Percentiles rank a stretch among this genome's conserved stretches.
phyloP scores from a whole-genome alignment of 2,888 invertebrate genomes.

The Cheilosia impressa region DNA sequence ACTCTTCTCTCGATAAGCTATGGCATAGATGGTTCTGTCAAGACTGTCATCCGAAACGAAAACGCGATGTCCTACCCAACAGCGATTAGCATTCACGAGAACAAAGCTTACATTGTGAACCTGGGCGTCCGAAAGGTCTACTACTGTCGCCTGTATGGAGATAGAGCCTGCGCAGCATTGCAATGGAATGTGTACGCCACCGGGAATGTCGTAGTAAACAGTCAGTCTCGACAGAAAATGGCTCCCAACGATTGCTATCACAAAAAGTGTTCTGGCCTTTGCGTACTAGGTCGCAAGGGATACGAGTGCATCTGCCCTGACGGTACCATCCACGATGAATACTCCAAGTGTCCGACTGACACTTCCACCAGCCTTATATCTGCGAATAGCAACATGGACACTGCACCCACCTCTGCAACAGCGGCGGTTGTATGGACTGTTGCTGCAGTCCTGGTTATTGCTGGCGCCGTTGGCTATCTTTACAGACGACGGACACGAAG shows the following conservation, averaged over 20 bases:
- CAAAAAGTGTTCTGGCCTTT: conserved; percentile 86
- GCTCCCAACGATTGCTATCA: conserved; percentile 84
- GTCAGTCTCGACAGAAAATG: conserved; percentile 85
- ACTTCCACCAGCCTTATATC: conserved; percentile 64
- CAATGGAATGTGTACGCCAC: conserved; percentile 84
- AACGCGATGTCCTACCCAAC: conserved; percentile 85
- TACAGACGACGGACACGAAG: background rate
- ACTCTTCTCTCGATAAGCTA: conserved; percentile 85
- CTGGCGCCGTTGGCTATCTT: conserved; percentile 73
- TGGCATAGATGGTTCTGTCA: conserved; percentile 83
- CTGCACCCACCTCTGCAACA: conserved; percentile 34
- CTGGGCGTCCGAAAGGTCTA: conserved; percentile 85
- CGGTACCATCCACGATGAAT: conserved; percentile 82
- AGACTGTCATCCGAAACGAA: conserved; percentile 83
- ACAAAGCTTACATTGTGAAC: conserved; percentile 89
- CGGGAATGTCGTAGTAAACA: conserved; percentile 85
- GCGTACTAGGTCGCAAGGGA: conserved; percentile 85
- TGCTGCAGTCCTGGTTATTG: conserved; percentile 75
- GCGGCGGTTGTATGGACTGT: conserved; percentile 71
- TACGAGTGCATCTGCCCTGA: conserved; percentile 86
- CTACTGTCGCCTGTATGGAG: conserved; percentile 86
- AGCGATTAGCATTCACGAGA: conserved; percentile 89
- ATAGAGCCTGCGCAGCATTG: conserved; percentile 84
- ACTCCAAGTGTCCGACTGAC: conserved; percentile 81
- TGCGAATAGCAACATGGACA: background rate